Conservation (phyloP, 2,113 vertebrate genomes). For the Albula glossodonta region DNA sequence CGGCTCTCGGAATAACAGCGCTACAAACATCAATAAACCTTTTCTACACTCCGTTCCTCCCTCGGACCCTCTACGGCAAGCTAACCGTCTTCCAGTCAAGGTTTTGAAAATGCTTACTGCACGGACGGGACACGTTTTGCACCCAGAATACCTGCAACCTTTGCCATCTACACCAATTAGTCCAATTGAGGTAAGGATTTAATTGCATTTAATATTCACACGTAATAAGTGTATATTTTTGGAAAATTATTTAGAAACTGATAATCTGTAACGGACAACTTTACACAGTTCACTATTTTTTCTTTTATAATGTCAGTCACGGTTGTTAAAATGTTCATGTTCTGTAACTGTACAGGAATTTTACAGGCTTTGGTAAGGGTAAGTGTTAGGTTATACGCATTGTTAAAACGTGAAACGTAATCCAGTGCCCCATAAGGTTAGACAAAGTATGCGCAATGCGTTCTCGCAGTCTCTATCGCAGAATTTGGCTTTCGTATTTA, state of each 20-base stretch:
- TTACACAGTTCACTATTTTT: not conserved
- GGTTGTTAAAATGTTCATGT: not conserved
- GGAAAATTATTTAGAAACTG: not conserved
- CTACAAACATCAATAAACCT: conserved; percentile 71
- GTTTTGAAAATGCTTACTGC: conserved; percentile 96
- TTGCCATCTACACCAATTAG: conserved; percentile 91
- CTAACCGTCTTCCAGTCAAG: conserved; percentile 92
- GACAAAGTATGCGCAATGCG: conserved; percentile 53
- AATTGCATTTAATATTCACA: not conserved
- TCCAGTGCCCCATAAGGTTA: not conserved
- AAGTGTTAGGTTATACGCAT: not conserved
- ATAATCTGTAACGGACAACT: not conserved
- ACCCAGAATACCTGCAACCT: conserved; percentile 95
- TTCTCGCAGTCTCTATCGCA: conserved; percentile 29
- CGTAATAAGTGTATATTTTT: not conserved
- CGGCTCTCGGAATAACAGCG: conserved; percentile 80
- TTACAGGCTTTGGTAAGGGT: not conserved
- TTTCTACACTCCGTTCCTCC: conserved; percentile 82
- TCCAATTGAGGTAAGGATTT: conserved; percentile 90
- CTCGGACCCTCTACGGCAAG: conserved; percentile 88
- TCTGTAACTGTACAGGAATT: not conserved
- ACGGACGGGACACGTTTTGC: conserved; percentile 93
- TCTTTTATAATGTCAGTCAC: not conserved
- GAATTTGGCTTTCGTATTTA: not conserved
- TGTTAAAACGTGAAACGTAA: not conserved